Base-by-base conservation (phyloP, 2,113 vertebrate species). In the Xiphophorus hellerii region DNA sequence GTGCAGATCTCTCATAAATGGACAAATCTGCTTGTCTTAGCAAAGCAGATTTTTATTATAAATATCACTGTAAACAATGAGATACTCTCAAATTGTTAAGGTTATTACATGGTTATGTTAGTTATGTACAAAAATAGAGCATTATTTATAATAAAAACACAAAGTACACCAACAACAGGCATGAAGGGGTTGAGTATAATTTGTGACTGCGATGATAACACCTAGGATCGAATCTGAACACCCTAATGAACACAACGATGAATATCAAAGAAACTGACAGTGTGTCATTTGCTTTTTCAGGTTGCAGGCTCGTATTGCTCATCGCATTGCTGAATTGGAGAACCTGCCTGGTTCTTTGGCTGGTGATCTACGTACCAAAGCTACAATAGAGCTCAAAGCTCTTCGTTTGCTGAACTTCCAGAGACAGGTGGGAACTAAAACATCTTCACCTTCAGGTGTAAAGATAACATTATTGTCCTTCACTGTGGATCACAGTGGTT, bases 331-430 rank as follows among this genome's bases (percentile, higher is more conserved):
- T 64, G 98, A 99, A 77, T 95, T 99, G 85, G 98, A 99, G 77
- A 98, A 97, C 88, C 95, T 99, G 13, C 97, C 98, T 0, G 98
- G 97, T 54, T 98, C 97, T 35, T 88, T 99, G 81, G 96, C 97
- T 0, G 97, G 96, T 25, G 98, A 99, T 89, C 92, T 99, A 90
- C 92, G 97, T 86, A 99, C 97, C 96, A 99, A 99, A 96, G 98
- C 98, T 0, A 98, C 96, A 44, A 99, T 99, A 2, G 98, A 99
- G 84, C 96, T 99, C 35, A 99, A 99, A 91, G 98, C 98, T 2
- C 94, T 99, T 37, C 87, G 97, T 22, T 95, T 99, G 63, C 96
- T 99, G 1, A 99, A 97, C 89, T 99, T 99, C 84, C 98, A 99
- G 94, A 96, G 97, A 90, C 98, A 99, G 94, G 98, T 98, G 62